Percentiles rank a stretch among this genome's conserved stretches.
These are phyloP conservation scores for Eublepharis macularius DNA, from an alignment of 2,113 vertebrate genomes.

Conservation along the genomic window DNA sequence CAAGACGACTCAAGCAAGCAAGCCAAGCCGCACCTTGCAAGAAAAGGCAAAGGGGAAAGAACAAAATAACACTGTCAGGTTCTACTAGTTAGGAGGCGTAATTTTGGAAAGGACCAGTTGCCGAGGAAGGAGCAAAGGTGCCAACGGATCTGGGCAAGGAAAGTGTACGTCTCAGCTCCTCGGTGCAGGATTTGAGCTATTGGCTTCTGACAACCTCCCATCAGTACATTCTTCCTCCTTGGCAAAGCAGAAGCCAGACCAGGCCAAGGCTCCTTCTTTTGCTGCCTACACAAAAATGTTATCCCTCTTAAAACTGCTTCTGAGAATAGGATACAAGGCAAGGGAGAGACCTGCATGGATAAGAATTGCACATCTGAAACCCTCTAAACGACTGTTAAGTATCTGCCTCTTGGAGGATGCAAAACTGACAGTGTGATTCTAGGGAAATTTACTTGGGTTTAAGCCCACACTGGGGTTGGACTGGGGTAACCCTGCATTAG, in stretches of 20 bases:
- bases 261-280: not conserved
- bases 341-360: not conserved
- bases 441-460: too few relatives aligned
- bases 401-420: too few relatives aligned
- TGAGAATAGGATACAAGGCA: not conserved
- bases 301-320: not conserved
- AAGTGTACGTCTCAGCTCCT: constrained; percentile 3
- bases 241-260: not conserved
- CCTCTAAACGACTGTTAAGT: too few relatives aligned
- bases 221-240: not conserved
- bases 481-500: too few relatives aligned
- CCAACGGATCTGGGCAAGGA: not conserved
- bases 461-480: too few relatives aligned
- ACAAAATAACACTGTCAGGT: not conserved
- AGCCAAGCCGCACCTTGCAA: not conserved
- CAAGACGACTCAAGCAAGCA: not conserved
- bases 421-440: too few relatives aligned
- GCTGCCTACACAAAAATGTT: not conserved
- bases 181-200: not conserved
- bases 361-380: too few relatives aligned
- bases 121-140: not conserved
- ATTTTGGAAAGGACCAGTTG: not conserved
- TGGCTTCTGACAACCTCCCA: not conserved
- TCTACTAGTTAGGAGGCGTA: not conserved
- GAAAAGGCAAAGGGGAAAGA: not conserved